phyloP scores from a whole-genome alignment of 2,888 invertebrate genomes.

The Eurytoma adleriae region DNA sequence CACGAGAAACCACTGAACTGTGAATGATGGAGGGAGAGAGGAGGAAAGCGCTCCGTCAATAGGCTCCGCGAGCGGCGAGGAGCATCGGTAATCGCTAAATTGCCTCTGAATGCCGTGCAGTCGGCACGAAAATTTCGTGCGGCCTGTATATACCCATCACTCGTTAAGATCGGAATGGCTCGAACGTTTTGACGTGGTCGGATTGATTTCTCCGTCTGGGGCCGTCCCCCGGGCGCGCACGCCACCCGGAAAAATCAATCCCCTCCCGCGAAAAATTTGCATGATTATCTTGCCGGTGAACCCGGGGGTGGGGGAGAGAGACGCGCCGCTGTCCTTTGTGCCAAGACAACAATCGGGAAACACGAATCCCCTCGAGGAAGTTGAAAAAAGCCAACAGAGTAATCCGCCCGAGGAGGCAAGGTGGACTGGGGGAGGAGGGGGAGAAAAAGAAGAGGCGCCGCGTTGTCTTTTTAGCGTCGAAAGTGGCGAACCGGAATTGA shows the following conservation, averaged over 20 bases:
- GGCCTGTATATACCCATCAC: conserved; percentile 8
- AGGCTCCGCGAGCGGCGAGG: conserved; percentile 53
- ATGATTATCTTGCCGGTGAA: conserved; percentile 9
- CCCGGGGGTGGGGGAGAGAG: neutral
- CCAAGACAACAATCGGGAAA: conserved; percentile 11
- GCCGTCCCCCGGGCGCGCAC: conserved; percentile 10
- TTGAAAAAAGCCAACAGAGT: conserved; percentile 39
- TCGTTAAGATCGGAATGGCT: conserved; percentile 49
- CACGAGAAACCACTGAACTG: conserved; percentile 45
- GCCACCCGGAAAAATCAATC: conserved; percentile 39
- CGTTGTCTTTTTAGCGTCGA: conserved; percentile 31
- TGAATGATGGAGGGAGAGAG: conserved; percentile 34
- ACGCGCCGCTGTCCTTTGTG: neutral
- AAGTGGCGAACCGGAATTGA: conserved; percentile 43
- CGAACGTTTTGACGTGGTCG: conserved; percentile 63
- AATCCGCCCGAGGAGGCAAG: conserved; percentile 34
- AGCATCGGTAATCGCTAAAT: conserved; percentile 68
- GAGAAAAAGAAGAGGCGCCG: neutral
- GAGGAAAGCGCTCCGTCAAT: conserved; percentile 50
- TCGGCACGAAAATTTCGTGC: conserved; percentile 47
- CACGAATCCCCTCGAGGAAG: conserved; percentile 26
- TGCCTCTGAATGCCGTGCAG: conserved; percentile 63
- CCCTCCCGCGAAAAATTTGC: conserved; percentile 16
- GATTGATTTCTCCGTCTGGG: conserved; percentile 60
- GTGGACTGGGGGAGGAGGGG: conserved; percentile 3